Evolutionary conservation across 1,140 invertebrate species (phyloP).

Genomic region (Drosophila kepulauana): DNA sequence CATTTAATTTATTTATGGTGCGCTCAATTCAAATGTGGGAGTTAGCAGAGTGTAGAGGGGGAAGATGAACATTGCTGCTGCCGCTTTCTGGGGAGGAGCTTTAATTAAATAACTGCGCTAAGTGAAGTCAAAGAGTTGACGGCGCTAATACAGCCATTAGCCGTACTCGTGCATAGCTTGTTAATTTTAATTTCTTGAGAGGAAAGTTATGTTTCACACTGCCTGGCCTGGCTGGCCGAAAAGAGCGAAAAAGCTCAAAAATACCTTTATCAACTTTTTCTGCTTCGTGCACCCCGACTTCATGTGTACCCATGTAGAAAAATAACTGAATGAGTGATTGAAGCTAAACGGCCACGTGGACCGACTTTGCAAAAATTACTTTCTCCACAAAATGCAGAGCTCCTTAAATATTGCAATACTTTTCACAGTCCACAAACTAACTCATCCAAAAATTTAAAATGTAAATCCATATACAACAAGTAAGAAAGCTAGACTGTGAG

Average conservation of each 20-base stretch:
- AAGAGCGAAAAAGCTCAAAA: no score
- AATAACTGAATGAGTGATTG: not conserved
- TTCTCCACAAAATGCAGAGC: not conserved
- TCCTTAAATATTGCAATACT: not conserved
- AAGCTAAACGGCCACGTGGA: not conserved
- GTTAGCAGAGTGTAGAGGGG: not conserved
- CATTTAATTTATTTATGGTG: slow-evolving; percentile 80
- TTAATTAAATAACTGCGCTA: slow-evolving; percentile 80
- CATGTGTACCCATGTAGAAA: not conserved
- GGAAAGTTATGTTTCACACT: slow-evolving; percentile 26
- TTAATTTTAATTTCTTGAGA: slow-evolving; percentile 60
- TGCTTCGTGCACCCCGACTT: not conserved
- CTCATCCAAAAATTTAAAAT: no score
- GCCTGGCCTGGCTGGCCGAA: not conserved
- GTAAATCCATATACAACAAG: no score
- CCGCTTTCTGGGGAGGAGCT: slow-evolving; percentile 22
- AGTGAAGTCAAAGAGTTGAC: slow-evolving; percentile 76
- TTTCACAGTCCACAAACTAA: no score
- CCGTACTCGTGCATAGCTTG: slow-evolving; percentile 66
- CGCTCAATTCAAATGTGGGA: slow-evolving; percentile 10
- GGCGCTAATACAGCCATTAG: slow-evolving; percentile 77
- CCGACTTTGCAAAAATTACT: not conserved
- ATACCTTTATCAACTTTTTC: slow-evolving; percentile 9
- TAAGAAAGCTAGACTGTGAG: no score
- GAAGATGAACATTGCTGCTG: slow-evolving; percentile 4